phyloP scores from a whole-genome alignment of 2,113 vertebrate species.

The Octodon degus region DNA sequence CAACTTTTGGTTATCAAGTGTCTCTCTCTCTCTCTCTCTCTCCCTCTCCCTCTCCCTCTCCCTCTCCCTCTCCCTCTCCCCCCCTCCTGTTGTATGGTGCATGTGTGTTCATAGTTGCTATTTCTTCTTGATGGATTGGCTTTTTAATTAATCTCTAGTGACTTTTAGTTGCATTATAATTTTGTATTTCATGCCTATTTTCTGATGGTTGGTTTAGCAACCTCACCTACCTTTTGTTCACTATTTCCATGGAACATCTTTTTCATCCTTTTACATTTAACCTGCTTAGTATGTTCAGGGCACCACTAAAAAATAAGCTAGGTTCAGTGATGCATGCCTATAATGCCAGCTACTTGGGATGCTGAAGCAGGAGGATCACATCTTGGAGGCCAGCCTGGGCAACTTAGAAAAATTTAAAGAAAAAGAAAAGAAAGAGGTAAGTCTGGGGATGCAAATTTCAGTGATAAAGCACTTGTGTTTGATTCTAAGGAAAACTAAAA shows the following conservation, averaged over 20 bases:
- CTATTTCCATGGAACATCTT: neutral
- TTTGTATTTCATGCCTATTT: conserved; percentile 13
- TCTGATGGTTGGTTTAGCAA: neutral
- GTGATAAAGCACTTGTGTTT: neutral
- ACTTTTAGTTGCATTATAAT: neutral
- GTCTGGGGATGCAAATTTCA: neutral
- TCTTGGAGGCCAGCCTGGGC: too few species aligned
- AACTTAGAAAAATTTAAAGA: neutral
- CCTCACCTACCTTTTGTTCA: neutral
- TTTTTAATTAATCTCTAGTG: neutral
- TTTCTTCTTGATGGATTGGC: neutral
- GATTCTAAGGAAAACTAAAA: neutral
- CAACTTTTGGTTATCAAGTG: neutral
- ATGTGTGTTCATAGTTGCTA: neutral
- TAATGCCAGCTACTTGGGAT: too few species aligned
- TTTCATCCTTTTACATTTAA: conserved; percentile 7
- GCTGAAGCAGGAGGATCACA: too few species aligned
- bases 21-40: too few species aligned
- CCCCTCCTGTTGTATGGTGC: neutral
- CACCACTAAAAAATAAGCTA: neutral
- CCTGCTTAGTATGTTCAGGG: neutral
- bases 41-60: too few species aligned
- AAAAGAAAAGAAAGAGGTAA: neutral
- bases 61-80: too few species aligned
- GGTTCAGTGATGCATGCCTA: too few species aligned